Evolutionary conservation across 2,888 invertebrate species (phyloP), one percentile per base, ranked within the genome.

Genomic region (Graphium colonna): DNA sequence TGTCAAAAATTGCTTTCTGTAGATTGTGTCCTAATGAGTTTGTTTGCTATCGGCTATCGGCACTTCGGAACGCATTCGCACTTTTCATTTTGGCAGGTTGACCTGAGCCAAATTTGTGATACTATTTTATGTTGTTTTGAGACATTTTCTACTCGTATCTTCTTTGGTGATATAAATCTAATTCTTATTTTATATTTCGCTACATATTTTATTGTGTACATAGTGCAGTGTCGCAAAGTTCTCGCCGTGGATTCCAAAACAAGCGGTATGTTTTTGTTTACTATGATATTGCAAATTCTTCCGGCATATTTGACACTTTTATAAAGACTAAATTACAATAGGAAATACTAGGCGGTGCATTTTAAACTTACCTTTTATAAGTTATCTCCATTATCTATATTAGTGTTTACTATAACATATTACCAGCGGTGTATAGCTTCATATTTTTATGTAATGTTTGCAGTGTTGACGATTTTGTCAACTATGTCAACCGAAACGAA

Each of bases 241-340:
- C 31, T 64, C 79, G 67, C 69, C 81, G 82, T 86, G 85, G 85
- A 85, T 71, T 78, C 85, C 58, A 77, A 83, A 61, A 70, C 77
- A 58, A 80, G 68, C 65, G 79, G 86, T 84, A 68, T 63, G 42
- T 51, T 60, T 64, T 58, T 65, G 62, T 63, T 65, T 70, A 62
- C 62, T 58, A 42, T 49, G 56, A 55, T 52, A 38, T 36, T 17
- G 44, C 52, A 49, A 55, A 52, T 60, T 61, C 59, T 53, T 62
- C 57, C 58, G 62, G 60, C 58, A 55, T 59, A 57, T 65, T 62
- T 57, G 41, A 18, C 21, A 57, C 21, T 39, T n/a, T 12, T 36
- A 12, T 36, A 36, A 36, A n/a, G n/a, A 33, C 4, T 33, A 41
- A 43, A 45, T 55, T 52, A 51, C 54, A 53, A 56, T 51, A 43